Percentiles rank a stretch among this genome's conserved stretches.
These are phyloP conservation scores for Leptatherina wallacei DNA, from an alignment of 2,797 vertebrate genomes.

Conservation along the genomic window DNA sequence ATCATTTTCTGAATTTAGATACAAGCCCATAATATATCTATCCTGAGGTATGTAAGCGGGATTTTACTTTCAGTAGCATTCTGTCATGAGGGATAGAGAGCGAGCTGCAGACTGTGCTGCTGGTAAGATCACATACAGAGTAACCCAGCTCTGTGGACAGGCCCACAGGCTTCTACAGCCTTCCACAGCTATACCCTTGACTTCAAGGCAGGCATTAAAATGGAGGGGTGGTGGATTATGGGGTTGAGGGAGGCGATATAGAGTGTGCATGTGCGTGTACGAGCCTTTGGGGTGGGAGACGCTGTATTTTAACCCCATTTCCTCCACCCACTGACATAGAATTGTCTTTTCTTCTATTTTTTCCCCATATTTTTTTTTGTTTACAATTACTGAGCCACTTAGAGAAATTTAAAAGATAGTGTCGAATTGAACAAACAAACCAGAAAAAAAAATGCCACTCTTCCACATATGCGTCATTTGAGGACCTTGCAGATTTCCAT, in stretches of 20 bases:
- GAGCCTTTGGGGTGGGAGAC: constrained; percentile 56
- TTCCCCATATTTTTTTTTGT: background rate
- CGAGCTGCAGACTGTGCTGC: constrained; percentile 68
- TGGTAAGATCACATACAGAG: constrained; percentile 67
- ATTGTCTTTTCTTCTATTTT: background rate
- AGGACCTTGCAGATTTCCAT: constrained; percentile 35
- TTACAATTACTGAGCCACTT: background rate
- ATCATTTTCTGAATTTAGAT: constrained; percentile 10
- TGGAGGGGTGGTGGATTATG: constrained; percentile 73
- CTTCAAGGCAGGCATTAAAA: constrained; percentile 80
- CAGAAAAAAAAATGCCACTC: background rate
- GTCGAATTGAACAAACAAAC: constrained; percentile 12
- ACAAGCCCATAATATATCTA: constrained; percentile 36
- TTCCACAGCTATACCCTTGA: constrained; percentile 71
- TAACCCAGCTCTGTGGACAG: constrained; percentile 67
- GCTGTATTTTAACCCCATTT: constrained; percentile 63
- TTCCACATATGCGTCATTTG: constrained; percentile 30
- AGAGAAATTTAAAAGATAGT: constrained; percentile 6
- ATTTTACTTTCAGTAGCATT: constrained; percentile 58
- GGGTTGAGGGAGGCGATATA: constrained; percentile 56
- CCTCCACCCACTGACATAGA: constrained; percentile 29
- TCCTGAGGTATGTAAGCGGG: constrained; percentile 61
- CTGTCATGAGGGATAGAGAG: constrained; percentile 71
- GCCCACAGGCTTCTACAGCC: constrained; percentile 70
- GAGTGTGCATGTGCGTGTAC: constrained; percentile 35